These are phyloP conservation scores for Linyphia triangularis DNA, from an alignment of 2,888 invertebrate genomes.

Conservation along the genomic window DNA sequence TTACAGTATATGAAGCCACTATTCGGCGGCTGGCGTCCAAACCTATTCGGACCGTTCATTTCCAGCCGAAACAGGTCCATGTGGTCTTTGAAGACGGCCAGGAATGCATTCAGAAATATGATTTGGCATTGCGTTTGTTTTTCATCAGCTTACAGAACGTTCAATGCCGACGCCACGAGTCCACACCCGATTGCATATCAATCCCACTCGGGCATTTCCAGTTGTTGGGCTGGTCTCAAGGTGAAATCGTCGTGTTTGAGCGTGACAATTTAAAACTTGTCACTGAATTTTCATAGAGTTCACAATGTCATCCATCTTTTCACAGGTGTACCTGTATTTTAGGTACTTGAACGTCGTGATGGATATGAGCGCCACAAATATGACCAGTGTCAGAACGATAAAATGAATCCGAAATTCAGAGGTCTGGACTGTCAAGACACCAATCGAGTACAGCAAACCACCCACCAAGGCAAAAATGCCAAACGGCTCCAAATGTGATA, in stretches of 20 bases:
- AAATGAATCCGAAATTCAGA: conserved; percentile 12
- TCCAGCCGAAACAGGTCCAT: background rate
- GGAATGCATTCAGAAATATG: background rate
- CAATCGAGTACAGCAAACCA: conserved; percentile 39
- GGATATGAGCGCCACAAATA: background rate
- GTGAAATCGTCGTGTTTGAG: background rate
- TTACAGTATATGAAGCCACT: background rate
- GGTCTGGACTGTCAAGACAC: background rate
- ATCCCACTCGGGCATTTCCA: background rate
- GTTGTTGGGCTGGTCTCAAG: background rate
- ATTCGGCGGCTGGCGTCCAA: background rate
- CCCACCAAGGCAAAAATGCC: conserved; percentile 9
- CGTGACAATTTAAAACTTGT: background rate
- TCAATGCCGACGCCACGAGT: too few relatives aligned
- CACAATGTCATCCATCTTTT: conserved; percentile 31
- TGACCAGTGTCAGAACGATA: conserved; percentile 21
- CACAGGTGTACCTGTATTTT: conserved; percentile 26
- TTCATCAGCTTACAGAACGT: conserved; percentile 1
- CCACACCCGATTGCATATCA: background rate
- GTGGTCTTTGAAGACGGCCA: conserved; percentile 22
- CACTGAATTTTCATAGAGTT: conserved; percentile 26
- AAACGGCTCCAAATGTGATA: background rate
- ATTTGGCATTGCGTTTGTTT: background rate
- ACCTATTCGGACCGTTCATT: background rate
- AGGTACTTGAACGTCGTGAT: conserved; percentile 29